Base-by-base conservation (phyloP, 2,797 vertebrate species). In the Aplochiton taeniatus region DNA sequence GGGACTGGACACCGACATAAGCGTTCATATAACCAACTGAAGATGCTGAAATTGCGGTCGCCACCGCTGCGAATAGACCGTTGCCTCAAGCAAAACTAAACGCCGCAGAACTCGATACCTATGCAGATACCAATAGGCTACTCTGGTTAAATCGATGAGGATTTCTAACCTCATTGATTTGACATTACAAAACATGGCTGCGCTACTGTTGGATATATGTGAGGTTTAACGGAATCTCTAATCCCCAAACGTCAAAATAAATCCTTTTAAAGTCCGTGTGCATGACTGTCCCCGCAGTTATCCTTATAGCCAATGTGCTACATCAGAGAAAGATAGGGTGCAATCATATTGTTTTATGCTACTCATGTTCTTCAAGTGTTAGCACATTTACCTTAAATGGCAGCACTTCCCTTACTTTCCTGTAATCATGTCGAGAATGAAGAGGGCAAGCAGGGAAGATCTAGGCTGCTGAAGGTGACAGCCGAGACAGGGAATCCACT, bases 161-260 rank as follows among this genome's bases (percentile, higher is more conserved):
- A 3, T 31, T 31, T 31, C 3, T 31, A 31, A 6, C 31, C 6
- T 31, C 6, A 31, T 31, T 31, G 58, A 53, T 54, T 54, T 46
- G 59, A 68, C 4, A 64, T 59, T 71, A 62, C 61, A 48, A 60
- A 43, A 69, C 68, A 63, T 7, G 55, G 63, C 10, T 50, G 9
- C 66, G 31, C 31, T 31, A 31, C 31, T 31, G 3, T 57, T 68
- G 54, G 73, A 57, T 74, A 56, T 72, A 46, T 31, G 53, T 73
- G 58, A 54, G 5, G 46, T 65, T 72, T 66, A 12, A 43, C 47
- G 17, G 61, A 49, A 70, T 62, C 64, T 62, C 72, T 88, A 90
- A 89, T 89, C 84, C 78, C 69, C 62, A 63, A 76, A 69, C 68
- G 79, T 82, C 82, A 85, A 76, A 68, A 77, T 58, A 79, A 87